phyloP scores from a whole-genome alignment of 53 echinoderm and acorn worm genomes.

The Zoroaster sp. region DNA sequence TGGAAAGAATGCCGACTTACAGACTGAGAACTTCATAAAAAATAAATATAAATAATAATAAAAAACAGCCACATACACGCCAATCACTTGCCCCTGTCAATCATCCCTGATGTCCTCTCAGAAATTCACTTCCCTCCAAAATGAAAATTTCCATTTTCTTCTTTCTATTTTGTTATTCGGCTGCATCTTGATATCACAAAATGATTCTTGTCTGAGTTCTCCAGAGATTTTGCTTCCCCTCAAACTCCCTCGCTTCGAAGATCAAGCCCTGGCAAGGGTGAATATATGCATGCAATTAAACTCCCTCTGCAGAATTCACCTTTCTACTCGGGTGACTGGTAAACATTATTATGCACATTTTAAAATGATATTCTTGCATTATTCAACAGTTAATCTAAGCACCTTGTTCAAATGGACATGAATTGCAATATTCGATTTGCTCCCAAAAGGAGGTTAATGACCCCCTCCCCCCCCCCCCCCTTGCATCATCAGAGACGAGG shows the following conservation, averaged over 20 bases:
- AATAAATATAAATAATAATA: slow-evolving; percentile 2
- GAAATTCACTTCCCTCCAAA: not conserved
- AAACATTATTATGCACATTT: not conserved
- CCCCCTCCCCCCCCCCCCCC: not conserved
- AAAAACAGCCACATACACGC: not conserved
- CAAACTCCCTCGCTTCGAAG: no score
- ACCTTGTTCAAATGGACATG: not conserved
- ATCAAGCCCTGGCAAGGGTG: not conserved
- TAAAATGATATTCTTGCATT: not conserved
- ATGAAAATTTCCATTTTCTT: not conserved
- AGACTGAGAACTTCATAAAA: no score
- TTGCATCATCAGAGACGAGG: not conserved
- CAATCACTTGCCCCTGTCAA: slow-evolving; percentile 17
- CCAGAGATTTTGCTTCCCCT: no score
- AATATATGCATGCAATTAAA: slow-evolving; percentile 43
- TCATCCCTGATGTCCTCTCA: not conserved
- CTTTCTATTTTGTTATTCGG: not conserved
- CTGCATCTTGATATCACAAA: not conserved
- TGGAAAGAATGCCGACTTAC: slow-evolving; percentile 4
- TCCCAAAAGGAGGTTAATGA: not conserved
- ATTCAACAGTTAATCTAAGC: not conserved
- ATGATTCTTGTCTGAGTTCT: not conserved
- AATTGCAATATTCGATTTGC: not conserved
- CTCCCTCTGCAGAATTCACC: not conserved
- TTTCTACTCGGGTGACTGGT: not conserved